phyloP scores from a whole-genome alignment of 2,113 vertebrate species.

The Benitochromis conjunctus region DNA sequence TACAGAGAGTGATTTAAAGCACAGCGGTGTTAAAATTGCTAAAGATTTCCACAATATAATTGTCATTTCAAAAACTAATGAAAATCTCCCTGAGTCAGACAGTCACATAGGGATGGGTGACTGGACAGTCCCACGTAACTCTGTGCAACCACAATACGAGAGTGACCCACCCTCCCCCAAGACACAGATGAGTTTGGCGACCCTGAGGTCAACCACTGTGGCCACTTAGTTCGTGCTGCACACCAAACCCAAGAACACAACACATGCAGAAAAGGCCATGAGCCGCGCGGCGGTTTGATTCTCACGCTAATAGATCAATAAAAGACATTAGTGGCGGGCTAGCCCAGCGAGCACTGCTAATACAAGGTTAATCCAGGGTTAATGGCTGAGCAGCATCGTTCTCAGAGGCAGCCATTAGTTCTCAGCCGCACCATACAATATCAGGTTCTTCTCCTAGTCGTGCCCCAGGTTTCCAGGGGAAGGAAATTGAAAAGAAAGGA shows the following conservation, averaged over 20 bases:
- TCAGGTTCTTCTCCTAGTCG: slow-evolving; percentile 35
- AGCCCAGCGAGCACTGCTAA: slow-evolving; percentile 63
- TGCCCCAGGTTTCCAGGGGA: slow-evolving; percentile 31
- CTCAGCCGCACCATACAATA: slow-evolving; percentile 39
- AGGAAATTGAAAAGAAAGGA: slow-evolving; percentile 20
- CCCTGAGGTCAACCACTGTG: slow-evolving; percentile 48
- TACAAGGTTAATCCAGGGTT: slow-evolving; percentile 75
- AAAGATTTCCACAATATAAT: background rate
- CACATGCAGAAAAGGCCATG: slow-evolving; percentile 21
- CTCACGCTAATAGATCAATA: slow-evolving; percentile 69
- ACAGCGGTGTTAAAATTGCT: background rate
- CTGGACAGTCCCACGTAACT: background rate
- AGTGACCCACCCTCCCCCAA: background rate
- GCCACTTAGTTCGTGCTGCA: slow-evolving; percentile 19
- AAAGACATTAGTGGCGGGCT: slow-evolving; percentile 71
- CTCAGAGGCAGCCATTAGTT: slow-evolving; percentile 60
- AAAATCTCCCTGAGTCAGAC: background rate
- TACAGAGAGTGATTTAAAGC: background rate
- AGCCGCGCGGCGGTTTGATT: slow-evolving; percentile 46
- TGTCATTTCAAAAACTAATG: background rate
- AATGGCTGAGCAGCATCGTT: slow-evolving; percentile 64
- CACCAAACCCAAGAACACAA: background rate
- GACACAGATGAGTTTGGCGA: slow-evolving; percentile 4
- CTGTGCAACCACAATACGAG: slow-evolving; percentile 1
- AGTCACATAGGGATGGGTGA: background rate